These are phyloP conservation scores for Campylorhamphus procurvoides DNA, from an alignment of 2,113 vertebrate genomes.

Conservation along the genomic window DNA sequence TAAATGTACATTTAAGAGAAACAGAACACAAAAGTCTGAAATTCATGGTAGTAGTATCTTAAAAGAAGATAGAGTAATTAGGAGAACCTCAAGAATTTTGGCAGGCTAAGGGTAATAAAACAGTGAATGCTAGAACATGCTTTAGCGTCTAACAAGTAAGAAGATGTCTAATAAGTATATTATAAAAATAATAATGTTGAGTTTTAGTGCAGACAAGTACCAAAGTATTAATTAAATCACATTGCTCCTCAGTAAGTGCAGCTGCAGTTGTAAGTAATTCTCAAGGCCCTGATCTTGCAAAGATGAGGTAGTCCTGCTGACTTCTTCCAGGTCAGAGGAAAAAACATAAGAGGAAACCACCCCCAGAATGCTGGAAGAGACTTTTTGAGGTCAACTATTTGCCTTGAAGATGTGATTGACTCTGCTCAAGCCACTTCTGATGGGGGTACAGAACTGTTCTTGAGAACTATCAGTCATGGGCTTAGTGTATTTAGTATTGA, in stretches of 20 bases:
- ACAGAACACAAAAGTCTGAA: slow-evolving; percentile 23
- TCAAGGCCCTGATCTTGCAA: neutral
- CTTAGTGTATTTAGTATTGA: neutral
- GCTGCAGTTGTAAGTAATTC: neutral
- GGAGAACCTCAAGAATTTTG: slow-evolving; percentile 55
- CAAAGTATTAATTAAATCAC: slow-evolving; percentile 20
- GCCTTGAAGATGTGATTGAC: neutral
- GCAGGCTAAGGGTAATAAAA: slow-evolving; percentile 36
- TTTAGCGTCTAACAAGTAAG: slow-evolving; percentile 23
- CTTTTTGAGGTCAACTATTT: neutral
- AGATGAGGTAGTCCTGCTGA: neutral
- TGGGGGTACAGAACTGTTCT: neutral
- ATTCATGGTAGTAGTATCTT: neutral
- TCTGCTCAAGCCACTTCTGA: neutral
- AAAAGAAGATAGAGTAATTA: slow-evolving; percentile 51
- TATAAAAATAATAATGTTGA: slow-evolving; percentile 10
- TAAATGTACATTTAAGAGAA: neutral
- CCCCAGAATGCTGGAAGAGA: neutral
- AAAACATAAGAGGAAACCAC: neutral
- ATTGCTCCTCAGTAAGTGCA: neutral
- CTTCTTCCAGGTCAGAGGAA: neutral
- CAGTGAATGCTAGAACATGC: slow-evolving; percentile 28
- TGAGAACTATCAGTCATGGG: neutral
- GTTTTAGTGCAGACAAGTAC: slow-evolving; percentile 18
- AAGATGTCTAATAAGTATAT: slow-evolving; percentile 8